Base-by-base conservation (phyloP, 2,888 invertebrate species). In the Podotricha telesiphe region DNA sequence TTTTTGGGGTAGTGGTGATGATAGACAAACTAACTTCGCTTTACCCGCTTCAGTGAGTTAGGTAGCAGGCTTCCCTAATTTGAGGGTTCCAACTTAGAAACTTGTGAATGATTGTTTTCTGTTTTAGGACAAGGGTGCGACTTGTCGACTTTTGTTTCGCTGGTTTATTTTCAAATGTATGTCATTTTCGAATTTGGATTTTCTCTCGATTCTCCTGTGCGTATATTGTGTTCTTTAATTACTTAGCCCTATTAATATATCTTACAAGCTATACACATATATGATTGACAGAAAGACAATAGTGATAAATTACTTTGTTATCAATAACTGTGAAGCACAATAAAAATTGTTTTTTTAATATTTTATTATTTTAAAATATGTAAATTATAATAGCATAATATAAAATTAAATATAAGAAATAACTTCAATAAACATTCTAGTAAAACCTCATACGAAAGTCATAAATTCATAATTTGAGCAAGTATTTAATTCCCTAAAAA, bases 1-100 rank as follows among this genome's bases (percentile, higher is more conserved):
- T 77, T 76, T 73, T 70, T 53, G 71, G 73, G 67, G 62, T 72
- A 71, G 67, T 70, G 62, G 69, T 73, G 74, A 72, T 77, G 72
- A 76, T 76, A 74, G 69, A 65, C 68, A 67, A 69, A 72, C 68
- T 67, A 75, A 73, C 75, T 75, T 72, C 71, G 69, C 40, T 64
- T 61, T 68, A 28, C 34, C 47, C 55, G 64, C 70, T 72, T 66
- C 50, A 61, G 48, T 58, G 61, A 73, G 66, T 74, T 72, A 68
- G 65, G 64, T 55, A 19, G 51, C 64, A 63, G 70, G 68, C 68
- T 70, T 65, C 70, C 42, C 69, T 71, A 71, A 66, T 67, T 69
- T 64, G 65, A 68, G 67, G 69, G 61, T 64, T 67, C 50, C 58
- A 34, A 64, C 64, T 71, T 56, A 11, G 17, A 28, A 67, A 67